Conservation (phyloP, 2,113 vertebrate genomes). For the Pao palembangensis region DNA sequence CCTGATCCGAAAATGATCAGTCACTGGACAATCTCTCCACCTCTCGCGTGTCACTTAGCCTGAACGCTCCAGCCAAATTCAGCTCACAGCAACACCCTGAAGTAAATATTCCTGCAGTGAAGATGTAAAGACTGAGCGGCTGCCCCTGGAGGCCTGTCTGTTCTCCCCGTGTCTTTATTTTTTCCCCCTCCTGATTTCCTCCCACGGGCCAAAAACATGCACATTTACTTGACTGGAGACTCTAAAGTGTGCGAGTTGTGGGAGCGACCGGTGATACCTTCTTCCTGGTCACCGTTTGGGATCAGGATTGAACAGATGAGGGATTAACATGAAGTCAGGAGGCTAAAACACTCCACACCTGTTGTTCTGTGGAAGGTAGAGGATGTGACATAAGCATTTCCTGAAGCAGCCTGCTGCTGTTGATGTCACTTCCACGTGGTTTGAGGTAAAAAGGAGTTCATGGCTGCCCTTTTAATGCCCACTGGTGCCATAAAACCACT, state of each 20-base stretch:
- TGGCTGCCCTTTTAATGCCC: conserved; percentile 44
- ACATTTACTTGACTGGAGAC: too few relatives aligned
- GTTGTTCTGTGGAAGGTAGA: conserved; percentile 30
- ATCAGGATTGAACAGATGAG: too few relatives aligned
- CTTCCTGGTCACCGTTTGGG: too few relatives aligned
- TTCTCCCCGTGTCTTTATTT: background rate
- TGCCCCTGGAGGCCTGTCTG: too few relatives aligned
- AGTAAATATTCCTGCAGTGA: background rate
- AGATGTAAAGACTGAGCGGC: too few relatives aligned
- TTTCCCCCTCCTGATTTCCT: background rate
- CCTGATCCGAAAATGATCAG: conserved; percentile 23
- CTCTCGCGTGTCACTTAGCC: conserved; percentile 16
- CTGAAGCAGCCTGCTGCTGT: conserved; percentile 23
- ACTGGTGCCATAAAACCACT: conserved; percentile 50
- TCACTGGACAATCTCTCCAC: conserved; percentile 18
- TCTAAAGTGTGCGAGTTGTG: too few relatives aligned
- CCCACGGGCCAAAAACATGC: too few relatives aligned
- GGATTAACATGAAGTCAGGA: too few relatives aligned
- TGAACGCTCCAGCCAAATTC: background rate
- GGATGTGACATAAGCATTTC: conserved; percentile 50
- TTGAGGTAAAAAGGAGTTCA: conserved; percentile 60
- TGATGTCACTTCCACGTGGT: conserved; percentile 57
- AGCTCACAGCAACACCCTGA: conserved; percentile 12
- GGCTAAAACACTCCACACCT: too few relatives aligned
- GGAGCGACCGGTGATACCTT: too few relatives aligned